These are phyloP conservation scores for Dendrocincla tyrannina DNA, from an alignment of 2,797 vertebrate genomes.

Conservation along the genomic window DNA sequence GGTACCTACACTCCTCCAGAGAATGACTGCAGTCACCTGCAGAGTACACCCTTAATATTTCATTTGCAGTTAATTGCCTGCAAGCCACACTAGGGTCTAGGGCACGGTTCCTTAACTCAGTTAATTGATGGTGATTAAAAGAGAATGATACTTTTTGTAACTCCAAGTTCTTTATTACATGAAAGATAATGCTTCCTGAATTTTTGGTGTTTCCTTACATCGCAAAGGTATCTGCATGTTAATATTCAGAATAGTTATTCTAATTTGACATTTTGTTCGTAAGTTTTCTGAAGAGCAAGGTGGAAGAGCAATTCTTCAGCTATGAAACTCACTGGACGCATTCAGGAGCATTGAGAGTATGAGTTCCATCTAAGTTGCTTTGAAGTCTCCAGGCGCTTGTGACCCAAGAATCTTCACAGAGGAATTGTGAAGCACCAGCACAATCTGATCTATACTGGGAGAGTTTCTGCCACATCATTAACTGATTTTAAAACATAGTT, in stretches of 20 bases:
- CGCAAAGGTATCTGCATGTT: background rate
- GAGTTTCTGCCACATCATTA: background rate
- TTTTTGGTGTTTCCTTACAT: background rate
- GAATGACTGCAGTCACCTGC: background rate
- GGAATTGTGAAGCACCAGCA: background rate
- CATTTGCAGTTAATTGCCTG: background rate
- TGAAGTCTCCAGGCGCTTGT: background rate
- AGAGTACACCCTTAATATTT: background rate
- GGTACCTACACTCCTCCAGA: background rate
- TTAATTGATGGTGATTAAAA: slow-evolving; percentile 9
- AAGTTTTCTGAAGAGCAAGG: background rate
- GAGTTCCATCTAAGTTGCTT: background rate
- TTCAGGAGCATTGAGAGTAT: background rate
- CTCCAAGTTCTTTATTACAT: background rate
- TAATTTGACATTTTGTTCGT: background rate
- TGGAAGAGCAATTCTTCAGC: background rate
- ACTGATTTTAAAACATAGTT: background rate
- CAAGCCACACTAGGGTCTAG: background rate
- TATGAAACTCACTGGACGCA: background rate
- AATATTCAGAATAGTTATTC: background rate
- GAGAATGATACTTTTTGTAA: background rate
- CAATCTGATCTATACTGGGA: background rate
- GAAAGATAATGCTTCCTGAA: background rate
- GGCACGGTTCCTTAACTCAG: background rate
- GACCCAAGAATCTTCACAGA: background rate